Base-by-base conservation (phyloP, 2,888 invertebrate species). In the Zele albiditarsus region DNA sequence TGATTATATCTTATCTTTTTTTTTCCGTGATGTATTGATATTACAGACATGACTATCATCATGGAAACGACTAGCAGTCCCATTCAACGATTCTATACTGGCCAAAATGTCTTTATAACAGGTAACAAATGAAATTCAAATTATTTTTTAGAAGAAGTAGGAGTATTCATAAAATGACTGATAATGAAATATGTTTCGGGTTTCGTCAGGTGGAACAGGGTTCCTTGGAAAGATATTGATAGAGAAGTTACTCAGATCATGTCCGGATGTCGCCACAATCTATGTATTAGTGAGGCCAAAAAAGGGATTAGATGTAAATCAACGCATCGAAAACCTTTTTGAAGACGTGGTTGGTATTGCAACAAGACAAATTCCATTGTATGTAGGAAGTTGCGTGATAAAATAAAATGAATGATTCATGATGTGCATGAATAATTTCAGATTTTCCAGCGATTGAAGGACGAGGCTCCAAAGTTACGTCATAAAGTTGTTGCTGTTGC, bases 401-500 rank as follows among this genome's bases (percentile, higher is more conserved):
- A 3, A 58, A 1, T 31, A 20, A 10, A 60, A 53, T 53, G 10
- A 71, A 31, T 8, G 8, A 46, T 25, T 10, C 46, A n/a, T 69
- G 1, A 53, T 23, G 46, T 20, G 53, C 5, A n/a, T 57, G n/a
- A 66, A 49, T 20, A 53, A 31, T 73, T 78, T 27, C 79, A 92
- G 92, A 81, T 93, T 62, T 93, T 92, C 82, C 90, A 91, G 73
- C 85, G 88, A 58, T 83, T 94, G 27, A 91, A 91, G 78, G 86
- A 88, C 69, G 90, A 91, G 77, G 86, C 90, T 33, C 92, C 92
- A 0, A 91, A 92, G 85, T 93, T 92, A 83, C 90, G 93, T 62
- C 92, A 93, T 83, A 94, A 94, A 87, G 90, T 96, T 25, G 91
- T 93, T 14, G 93, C 93, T 16, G 91, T 96, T 0, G 90, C 92